phyloP scores from a whole-genome alignment of 2,797 vertebrate genomes.

The Pempheris klunzingeri region DNA sequence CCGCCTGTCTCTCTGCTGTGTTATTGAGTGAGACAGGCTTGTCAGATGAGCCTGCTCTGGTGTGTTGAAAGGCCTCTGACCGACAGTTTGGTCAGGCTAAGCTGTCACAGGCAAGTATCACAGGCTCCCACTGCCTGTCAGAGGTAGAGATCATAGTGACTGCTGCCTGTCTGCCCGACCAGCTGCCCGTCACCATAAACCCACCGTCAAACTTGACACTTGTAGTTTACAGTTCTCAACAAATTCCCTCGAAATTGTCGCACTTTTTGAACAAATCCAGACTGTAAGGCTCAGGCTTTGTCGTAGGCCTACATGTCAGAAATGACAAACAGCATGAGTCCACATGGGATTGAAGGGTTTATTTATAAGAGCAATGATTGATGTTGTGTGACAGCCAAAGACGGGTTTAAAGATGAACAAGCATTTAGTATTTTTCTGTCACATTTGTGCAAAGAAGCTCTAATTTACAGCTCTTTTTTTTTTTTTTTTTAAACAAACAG shows the following conservation, averaged over 20 bases:
- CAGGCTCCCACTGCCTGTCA: slow-evolving; percentile 69
- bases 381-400: slow-evolving; percentile 56
- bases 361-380: slow-evolving; percentile 56
- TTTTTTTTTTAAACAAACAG: slow-evolving; percentile 1
- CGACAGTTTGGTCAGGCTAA: slow-evolving; percentile 69
- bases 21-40: slow-evolving; percentile 71
- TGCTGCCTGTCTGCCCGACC: slow-evolving; percentile 43
- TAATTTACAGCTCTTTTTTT: not conserved
- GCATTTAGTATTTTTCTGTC: slow-evolving; percentile 1
- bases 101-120: slow-evolving; percentile 73
- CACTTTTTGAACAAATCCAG: slow-evolving; percentile 18
- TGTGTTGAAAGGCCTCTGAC: slow-evolving; percentile 64
- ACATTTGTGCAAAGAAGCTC: not conserved
- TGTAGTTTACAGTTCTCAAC: slow-evolving; percentile 12
- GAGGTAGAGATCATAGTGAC: slow-evolving; percentile 60
- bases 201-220: slow-evolving; percentile 9
- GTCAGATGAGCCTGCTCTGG: slow-evolving; percentile 70
- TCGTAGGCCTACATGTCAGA: slow-evolving; percentile 25
- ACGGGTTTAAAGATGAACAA: slow-evolving; percentile 27
- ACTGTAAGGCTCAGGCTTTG: slow-evolving; percentile 11
- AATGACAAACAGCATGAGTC: slow-evolving; percentile 52
- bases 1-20: slow-evolving; percentile 55
- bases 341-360: slow-evolving; percentile 43
- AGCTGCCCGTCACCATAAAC: slow-evolving; percentile 16
- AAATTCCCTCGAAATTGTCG: not conserved